Evolutionary conservation across 2,888 invertebrate species (phyloP), one percentile per base, ranked within the genome.

Genomic region (Cheilosia vulpina): DNA sequence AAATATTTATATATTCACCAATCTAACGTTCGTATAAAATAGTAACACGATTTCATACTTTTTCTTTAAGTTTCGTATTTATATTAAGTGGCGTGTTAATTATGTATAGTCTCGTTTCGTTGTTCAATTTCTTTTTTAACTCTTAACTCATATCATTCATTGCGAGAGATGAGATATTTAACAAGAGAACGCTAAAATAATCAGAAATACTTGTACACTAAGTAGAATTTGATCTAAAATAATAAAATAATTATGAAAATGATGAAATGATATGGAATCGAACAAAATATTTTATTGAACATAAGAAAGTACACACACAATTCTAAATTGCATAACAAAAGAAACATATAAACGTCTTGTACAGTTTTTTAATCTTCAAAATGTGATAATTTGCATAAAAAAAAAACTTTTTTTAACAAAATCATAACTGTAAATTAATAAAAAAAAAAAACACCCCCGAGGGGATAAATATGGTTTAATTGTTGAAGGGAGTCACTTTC

Each of bases 331-430:
- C 71, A 69, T 62, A n/a, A 60, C 31, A 55, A 52, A 24, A 52
- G 4, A 4, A 6, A 31, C 13, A 13, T n/a, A 9, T 45, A 6
- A 68, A 78, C 72, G 66, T 85, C 69, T 81, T 85, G 85, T 77
- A 85, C 85, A 85, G 81, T 85, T 85, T 72, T 53, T 65, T 47
- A 79, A 80, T 69, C 58, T 66, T 82, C 53, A 72, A 77, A 52
- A 66, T 82, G 87, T 87, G 87, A 87, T 87, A 87, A 87, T 82
- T 87, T 87, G 82, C 87, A 87, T 78, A 87, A 62, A 68, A 63
- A 68, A 72, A 55, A 17, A 63, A 4, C 13, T 5, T 52, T 24
- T 24, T 24, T 24, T 24, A 52, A 19, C 21, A 21, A 27, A 57
- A 69, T 2, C 52, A 38, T 60, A 66, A 55, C 45, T 53, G 53